Base-by-base conservation (phyloP, 2,888 invertebrate species). In the Drosophila colorata region DNA sequence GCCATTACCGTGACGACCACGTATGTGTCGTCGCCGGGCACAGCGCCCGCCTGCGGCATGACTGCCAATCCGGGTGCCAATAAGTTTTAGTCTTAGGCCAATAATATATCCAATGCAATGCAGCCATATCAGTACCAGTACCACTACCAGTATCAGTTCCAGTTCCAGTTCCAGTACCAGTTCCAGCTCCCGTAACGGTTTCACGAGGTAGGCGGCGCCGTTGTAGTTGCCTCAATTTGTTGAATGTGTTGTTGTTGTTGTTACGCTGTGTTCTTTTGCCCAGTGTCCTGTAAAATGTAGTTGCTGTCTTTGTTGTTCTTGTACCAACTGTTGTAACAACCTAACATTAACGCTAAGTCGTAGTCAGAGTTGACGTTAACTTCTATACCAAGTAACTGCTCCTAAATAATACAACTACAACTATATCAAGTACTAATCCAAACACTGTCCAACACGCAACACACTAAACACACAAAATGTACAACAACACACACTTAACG, bases 21-120 rank as follows among this genome's bases (percentile, higher is more conserved):
- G 18, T 83, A 87, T 59, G 83, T 88, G 51, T 84, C 81, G 55
- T 64, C 85, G 56, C 86, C 91, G 56, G 87, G 84, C 49, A 58
- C 78, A 47, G 88, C 82, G 28, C 79, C 90, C 60, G 85, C 71
- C 66, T 83, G 90, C 78, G 90, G 87, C 79, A 81, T 86, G 77
- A 67, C 83, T 52, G 61, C 69, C 70, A 63, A 63, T 74, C 55
- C 69, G 68, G 78, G 65, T 74, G 80, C 89, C 58, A 91, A 91
- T 81, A 92, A 92, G 84, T 92, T 91, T 88, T 91, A 89, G 88
- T 53, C 69, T 41, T 67, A 61, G 52, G 33, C 56, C 55, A 49
- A 61, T 13, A 2, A 61, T 53, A 60, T 52, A 59, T 56, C 41
- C 47, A 46, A 48, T 56, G 59, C 53, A 57, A 64, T 55, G 52